A percentile compares a stretch with the other conserved stretches of the same genome.
phyloP scores from a whole-genome alignment of 2,797 vertebrate species.

The Adelosebastes latens region DNA sequence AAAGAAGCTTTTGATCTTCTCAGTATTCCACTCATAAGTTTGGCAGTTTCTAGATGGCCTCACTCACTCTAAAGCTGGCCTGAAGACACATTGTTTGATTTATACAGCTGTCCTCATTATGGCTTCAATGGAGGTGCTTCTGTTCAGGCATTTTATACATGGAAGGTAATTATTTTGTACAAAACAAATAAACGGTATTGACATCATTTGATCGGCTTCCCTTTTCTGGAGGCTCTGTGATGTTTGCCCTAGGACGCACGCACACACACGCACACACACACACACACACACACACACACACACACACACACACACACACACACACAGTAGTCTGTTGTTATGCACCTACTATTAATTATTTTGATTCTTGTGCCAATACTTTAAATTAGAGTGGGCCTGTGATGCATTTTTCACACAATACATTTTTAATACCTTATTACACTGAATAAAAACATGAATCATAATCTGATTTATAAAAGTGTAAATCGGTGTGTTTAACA shows the following conservation, averaged over 20 bases:
- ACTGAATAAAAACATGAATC: conserved; percentile 10
- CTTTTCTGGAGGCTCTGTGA: conserved; percentile 1
- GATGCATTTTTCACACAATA: conserved; percentile 15
- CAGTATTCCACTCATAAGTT: conserved; percentile 68
- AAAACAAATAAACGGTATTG: conserved; percentile 50
- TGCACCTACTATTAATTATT: conserved; percentile 18
- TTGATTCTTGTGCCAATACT: neutral
- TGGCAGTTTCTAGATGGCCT: conserved; percentile 77
- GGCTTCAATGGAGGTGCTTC: conserved; percentile 33
- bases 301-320: neutral
- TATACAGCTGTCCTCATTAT: conserved; percentile 61
- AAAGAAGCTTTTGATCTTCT: conserved; percentile 80
- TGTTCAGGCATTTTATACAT: conserved; percentile 36
- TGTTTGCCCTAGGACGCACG: conserved; percentile 19
- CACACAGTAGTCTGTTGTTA: neutral
- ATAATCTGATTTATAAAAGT: neutral
- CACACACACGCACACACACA: neutral
- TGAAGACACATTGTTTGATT: conserved; percentile 63
- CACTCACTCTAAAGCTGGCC: conserved; percentile 58
- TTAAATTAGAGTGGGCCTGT: neutral
- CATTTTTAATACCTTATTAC: conserved; percentile 13
- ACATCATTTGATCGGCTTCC: conserved; percentile 27
- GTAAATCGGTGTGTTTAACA: neutral
- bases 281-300: conserved; percentile 1
- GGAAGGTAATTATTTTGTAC: conserved; percentile 41